Percentiles rank a stretch among this genome's conserved stretches.
These are phyloP conservation scores for Vidua macroura DNA, from an alignment of 2,113 vertebrate genomes.

Conservation along the genomic window DNA sequence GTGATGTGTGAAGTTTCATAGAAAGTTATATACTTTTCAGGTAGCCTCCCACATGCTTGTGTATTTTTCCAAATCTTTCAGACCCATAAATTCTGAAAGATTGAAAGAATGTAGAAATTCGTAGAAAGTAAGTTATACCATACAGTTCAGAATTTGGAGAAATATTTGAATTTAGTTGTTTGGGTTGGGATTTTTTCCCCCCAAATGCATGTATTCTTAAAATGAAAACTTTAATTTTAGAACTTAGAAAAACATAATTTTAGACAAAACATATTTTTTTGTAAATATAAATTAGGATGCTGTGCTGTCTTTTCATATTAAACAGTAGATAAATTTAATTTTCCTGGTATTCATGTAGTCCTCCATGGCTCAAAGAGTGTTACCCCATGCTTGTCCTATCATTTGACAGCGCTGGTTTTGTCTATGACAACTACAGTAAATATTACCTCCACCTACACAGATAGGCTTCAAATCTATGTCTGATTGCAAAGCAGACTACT, in stretches of 20 bases:
- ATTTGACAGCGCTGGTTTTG: background rate
- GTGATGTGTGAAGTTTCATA: background rate
- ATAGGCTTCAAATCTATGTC: background rate
- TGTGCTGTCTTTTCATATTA: background rate
- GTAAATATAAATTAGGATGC: background rate
- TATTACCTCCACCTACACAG: background rate
- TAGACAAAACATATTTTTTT: background rate
- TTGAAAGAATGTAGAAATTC: background rate
- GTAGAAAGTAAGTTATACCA: background rate
- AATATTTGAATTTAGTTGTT: background rate
- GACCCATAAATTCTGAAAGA: background rate
- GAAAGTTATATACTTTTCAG: background rate
- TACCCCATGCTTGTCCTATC: background rate
- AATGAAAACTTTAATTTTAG: background rate
- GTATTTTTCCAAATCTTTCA: background rate
- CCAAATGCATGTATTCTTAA: background rate
- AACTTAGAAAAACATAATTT: background rate
- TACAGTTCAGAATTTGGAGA: background rate
- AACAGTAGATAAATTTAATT: background rate
- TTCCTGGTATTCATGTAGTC: background rate
- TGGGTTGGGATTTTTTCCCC: fast-evolving
- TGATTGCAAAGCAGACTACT: background rate
- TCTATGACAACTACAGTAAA: background rate
- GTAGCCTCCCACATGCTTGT: background rate
- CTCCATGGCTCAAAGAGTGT: background rate